Evolutionary conservation across 1,140 invertebrate species (phyloP), one percentile per base, ranked within the genome.

Genomic region (Drosophila kurseongensis): DNA sequence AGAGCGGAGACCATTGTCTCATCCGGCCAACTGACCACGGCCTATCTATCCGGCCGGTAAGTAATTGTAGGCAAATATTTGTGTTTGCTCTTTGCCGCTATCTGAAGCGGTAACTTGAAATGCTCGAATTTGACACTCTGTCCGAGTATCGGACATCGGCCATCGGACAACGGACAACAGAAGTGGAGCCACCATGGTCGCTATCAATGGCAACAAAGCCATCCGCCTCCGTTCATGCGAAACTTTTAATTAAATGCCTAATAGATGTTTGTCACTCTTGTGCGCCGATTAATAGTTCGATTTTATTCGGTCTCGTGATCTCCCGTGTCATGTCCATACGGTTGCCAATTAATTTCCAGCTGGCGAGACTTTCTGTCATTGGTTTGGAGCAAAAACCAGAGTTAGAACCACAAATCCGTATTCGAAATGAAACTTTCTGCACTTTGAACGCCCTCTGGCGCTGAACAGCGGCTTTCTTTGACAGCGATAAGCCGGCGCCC

Each of bases 21-120:
- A 58, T 76, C 71, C 67, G 79, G 42, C 65, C 72, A 73, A 47
- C 61, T 65, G 60, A 58, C 60, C 63, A 67, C 35, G 44, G 63
- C 14, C 56, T 86, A 71, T 82, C 82, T 71, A 58, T 47, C 32
- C 56, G 55, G 48, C 56, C 47, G 61, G 74, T 86, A 88, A 88
- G 83, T 89, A 89, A 88, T 89, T 89, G 84, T 88, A 88, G 76
- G 84, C 84, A 88, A 88, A 88, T 88, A 88, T 88, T 88, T 88
- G 79, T 89, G 75, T 68, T 84, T 76, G 72, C 80, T 78, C 68
- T 84, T 76, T 48, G 78, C 76, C 67, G 82, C 82, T 88, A 86
- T 86, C 79, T 62, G 59, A 27, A 71, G 84, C 80, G 84, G 77
- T 76, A 84, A 89, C 84, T 77, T 88, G 84, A 89, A 88, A 88